phyloP scores from a whole-genome alignment of 2,797 vertebrate genomes.

The Cyprinella venusta region DNA sequence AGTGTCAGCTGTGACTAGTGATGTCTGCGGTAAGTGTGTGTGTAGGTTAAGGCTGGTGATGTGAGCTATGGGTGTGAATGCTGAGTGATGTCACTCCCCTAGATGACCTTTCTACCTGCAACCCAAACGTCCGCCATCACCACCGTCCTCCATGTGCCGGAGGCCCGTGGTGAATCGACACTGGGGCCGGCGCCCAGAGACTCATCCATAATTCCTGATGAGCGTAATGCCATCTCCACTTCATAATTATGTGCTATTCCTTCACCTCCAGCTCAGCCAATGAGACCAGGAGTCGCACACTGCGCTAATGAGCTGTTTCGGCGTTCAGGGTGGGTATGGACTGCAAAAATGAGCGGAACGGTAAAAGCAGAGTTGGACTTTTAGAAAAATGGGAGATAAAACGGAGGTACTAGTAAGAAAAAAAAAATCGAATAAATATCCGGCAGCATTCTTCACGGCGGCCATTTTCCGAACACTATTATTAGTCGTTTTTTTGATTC shows the following conservation, averaged over 20 bases:
- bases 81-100: conserved; percentile 54
- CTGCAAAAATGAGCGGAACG: conserved; percentile 60
- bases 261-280: conserved; percentile 88
- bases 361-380: conserved; percentile 39
- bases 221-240: conserved; percentile 90
- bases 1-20: conserved; percentile 28
- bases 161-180: conserved; percentile 24
- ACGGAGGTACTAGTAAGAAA: not conserved
- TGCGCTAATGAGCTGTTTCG: conserved; percentile 76
- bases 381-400: not conserved
- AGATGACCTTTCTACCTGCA: conserved; percentile 71
- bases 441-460: conserved; percentile 24
- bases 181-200: conserved; percentile 67
- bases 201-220: conserved; percentile 89
- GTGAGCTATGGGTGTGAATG: conserved; percentile 29
- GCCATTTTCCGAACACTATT: conserved; percentile 28
- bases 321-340: conserved; percentile 71
- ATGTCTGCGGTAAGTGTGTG: conserved; percentile 42
- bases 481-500: conserved; percentile 51
- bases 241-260: conserved; percentile 94
- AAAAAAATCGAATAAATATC: conserved; percentile 50
- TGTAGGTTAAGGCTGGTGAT: conserved; percentile 13
- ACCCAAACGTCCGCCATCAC: conserved; percentile 67
- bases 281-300: conserved; percentile 72
- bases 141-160: conserved; percentile 29